phyloP scores from a whole-genome alignment of 2,888 invertebrate species.

The Zonitis immaculata region DNA sequence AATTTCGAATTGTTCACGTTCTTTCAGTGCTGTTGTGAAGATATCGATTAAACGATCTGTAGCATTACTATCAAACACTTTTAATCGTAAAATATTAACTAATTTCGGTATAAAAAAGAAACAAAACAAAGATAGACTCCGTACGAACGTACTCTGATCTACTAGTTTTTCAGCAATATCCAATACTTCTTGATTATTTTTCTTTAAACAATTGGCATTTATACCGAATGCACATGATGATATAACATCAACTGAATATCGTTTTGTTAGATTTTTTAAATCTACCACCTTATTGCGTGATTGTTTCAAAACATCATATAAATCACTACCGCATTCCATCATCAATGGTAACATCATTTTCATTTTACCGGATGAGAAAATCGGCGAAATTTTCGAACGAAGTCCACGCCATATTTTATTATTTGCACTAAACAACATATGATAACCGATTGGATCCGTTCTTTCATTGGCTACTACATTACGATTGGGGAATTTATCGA shows the following conservation, averaged over 20 bases:
- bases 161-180: slow-evolving; percentile 36
- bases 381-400: slow-evolving; percentile 51
- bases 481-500: slow-evolving; percentile 48
- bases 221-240: slow-evolving; percentile 46
- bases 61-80: slow-evolving; percentile 31
- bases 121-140: slow-evolving; percentile 23
- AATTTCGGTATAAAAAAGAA: slow-evolving; percentile 28
- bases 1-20: slow-evolving; percentile 24
- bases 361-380: slow-evolving; percentile 53
- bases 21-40: slow-evolving; percentile 33
- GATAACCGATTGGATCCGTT: slow-evolving; percentile 45
- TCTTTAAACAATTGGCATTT: slow-evolving; percentile 38
- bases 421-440: slow-evolving; percentile 45
- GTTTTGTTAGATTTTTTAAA: slow-evolving; percentile 8
- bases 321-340: slow-evolving; percentile 41
- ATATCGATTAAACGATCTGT: slow-evolving; percentile 32
- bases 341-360: slow-evolving; percentile 51
- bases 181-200: slow-evolving; percentile 38
- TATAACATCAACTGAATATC: slow-evolving; percentile 38
- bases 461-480: slow-evolving; percentile 45
- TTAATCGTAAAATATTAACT: slow-evolving; percentile 29
- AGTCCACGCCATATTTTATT: slow-evolving; percentile 52
- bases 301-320: slow-evolving; percentile 27
- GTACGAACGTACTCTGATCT: slow-evolving; percentile 25
- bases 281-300: slow-evolving; percentile 8